Base-by-base conservation (phyloP, 2,888 invertebrate species). In the Ophioninae sp. region DNA sequence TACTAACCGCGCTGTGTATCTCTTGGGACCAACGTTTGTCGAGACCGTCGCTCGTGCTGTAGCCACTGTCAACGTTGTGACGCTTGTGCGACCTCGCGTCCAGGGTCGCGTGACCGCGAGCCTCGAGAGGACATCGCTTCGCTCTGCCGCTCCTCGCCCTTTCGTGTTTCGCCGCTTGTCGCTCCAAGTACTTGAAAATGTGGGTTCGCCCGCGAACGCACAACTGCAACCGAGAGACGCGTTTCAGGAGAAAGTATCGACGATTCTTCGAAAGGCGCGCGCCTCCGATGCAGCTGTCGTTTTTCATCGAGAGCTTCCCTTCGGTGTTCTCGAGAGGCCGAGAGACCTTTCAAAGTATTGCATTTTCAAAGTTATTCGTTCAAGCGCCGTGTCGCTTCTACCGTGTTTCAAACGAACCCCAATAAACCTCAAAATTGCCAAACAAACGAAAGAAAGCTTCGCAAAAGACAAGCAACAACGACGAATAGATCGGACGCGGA, bases 191-290 rank as follows among this genome's bases (percentile, higher is more conserved):
- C 93, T 98, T 98, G 94, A 98, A 98, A 89, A 99, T 97, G 93
- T 99, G 98, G 91, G 98, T 97, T 91, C 97, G 95, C 88, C 99
- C 98, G 93, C 98, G 96, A 93, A 96, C 96, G 94, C 98, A 98
- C 88, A 97, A 94, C 97, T 97, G 93, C 7, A 94, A 92, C n/a
- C n/a, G 87, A 67, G 65, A 71, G 67, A 83, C 68, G 39, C 13
- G 10, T n/a, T 10, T 41, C n/a, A 65, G 23, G 5, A 9, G 1
- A 58, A 1, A 58, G 1, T 20, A 17, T 17, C 7, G 58, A 20
- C 5, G 7, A n/a, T 7, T 59, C 0, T 8, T 2, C n/a, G n/a
- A 59, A 20, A 20, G n/a, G n/a, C 7, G n/a, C 5, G 7, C 20
- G 13, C 30, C 30, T 30, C 30, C 30, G 30, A 30, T 30, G 30